These are phyloP conservation scores for Cotesia chilonis DNA, from an alignment of 1,140 invertebrate genomes.

Conservation along the genomic window DNA sequence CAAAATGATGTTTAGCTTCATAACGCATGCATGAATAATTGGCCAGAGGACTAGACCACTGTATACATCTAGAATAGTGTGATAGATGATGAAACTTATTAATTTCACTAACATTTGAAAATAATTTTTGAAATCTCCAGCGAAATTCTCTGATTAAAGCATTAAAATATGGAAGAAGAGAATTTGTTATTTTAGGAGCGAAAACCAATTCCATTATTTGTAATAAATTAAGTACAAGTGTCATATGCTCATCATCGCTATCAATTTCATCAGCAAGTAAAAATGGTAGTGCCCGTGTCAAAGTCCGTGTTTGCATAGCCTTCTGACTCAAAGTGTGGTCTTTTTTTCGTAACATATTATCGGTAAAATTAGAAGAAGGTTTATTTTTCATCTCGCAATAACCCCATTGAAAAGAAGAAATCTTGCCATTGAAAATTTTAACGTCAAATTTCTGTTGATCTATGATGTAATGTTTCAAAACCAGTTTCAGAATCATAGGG, in stretches of 20 bases:
- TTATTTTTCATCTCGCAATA: conserved; percentile 43
- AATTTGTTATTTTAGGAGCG: conserved; percentile 37
- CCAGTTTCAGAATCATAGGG: conserved; percentile 38
- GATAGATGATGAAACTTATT: conserved; percentile 39
- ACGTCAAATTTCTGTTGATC: conserved; percentile 31
- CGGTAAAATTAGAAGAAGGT: conserved; percentile 46
- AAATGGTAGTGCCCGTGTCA: conserved; percentile 45
- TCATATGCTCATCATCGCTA: conserved; percentile 40
- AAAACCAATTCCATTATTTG: conserved; percentile 48
- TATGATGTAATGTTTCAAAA: conserved; percentile 33
- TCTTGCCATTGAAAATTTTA: conserved; percentile 39
- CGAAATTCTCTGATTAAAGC: neutral
- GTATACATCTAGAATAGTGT: conserved; percentile 34
- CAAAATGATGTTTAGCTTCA: conserved; percentile 40
- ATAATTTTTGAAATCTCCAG: neutral
- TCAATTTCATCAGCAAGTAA: conserved; percentile 40
- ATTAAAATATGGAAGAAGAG: conserved; percentile 39
- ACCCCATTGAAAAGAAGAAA: conserved; percentile 42
- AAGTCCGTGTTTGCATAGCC: conserved; percentile 46
- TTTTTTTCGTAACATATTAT: conserved; percentile 36
- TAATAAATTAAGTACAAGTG: conserved; percentile 40
- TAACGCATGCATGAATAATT: conserved; percentile 35
- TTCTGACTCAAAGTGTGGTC: conserved; percentile 45
- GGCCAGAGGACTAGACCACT: conserved; percentile 32
- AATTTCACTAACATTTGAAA: conserved; percentile 1